These are phyloP conservation scores for Coleophora flavipennella DNA, from an alignment of 2,888 invertebrate genomes.

Conservation along the genomic window DNA sequence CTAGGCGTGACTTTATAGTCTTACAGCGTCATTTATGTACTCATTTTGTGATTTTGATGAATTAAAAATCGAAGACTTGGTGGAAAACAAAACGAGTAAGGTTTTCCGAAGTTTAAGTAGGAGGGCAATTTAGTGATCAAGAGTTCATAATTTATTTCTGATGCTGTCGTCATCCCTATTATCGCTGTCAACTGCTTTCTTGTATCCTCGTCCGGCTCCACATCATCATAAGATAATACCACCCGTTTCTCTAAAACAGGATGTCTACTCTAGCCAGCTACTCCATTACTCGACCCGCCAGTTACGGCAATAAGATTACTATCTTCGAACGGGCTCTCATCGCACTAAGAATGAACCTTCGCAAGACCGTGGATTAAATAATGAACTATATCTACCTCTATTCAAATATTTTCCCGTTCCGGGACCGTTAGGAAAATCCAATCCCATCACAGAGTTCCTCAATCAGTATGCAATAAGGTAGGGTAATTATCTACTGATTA, in stretches of 20 bases:
- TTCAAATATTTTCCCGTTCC: constrained; percentile 31
- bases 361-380: constrained; percentile 20
- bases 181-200: no score
- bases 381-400: constrained; percentile 22
- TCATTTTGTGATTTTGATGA: no score
- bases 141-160: no score
- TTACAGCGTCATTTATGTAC: no score
- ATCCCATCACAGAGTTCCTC: constrained; percentile 38
- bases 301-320: constrained; percentile 36
- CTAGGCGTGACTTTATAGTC: no score
- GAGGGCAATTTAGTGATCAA: no score
- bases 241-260: neutral
- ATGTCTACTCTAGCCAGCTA: constrained; percentile 17
- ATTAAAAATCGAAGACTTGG: no score
- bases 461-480: constrained; percentile 27
- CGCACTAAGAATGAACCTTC: constrained; percentile 29
- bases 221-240: no score
- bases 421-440: constrained; percentile 41
- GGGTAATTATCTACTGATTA: constrained; percentile 30
- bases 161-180: no score
- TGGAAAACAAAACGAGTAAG: no score
- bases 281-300: constrained; percentile 43
- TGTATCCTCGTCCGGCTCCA: no score
- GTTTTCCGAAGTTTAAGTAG: no score
- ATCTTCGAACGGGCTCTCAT: constrained; percentile 32